These are phyloP conservation scores for Thera obeliscata DNA, from an alignment of 2,888 invertebrate species.

Conservation along the genomic window DNA sequence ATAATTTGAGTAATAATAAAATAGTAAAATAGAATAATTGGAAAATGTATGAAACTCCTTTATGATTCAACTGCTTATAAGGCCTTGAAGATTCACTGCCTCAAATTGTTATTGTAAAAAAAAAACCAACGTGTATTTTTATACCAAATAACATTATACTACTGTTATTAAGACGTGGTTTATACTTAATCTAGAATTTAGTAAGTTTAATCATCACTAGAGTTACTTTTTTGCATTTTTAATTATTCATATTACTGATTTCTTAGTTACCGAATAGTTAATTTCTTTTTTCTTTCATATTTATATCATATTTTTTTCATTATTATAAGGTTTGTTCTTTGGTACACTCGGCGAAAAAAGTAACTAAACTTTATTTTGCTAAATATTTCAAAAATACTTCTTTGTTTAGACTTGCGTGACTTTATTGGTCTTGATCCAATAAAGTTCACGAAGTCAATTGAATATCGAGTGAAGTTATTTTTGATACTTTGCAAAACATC, in stretches of 20 bases:
- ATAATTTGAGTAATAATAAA: too few relatives aligned
- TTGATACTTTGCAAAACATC: neutral
- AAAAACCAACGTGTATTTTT: conserved; percentile 64
- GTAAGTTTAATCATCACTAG: conserved; percentile 37
- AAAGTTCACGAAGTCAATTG: neutral
- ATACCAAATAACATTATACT: conserved; percentile 59
- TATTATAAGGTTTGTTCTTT: neutral
- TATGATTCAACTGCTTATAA: neutral
- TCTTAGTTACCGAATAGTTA: conserved; percentile 42
- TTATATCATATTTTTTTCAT: neutral
- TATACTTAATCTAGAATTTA: conserved; percentile 36
- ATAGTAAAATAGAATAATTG: too few relatives aligned
- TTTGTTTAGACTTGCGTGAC: too few relatives aligned
- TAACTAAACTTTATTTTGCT: too few relatives aligned
- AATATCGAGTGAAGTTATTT: neutral
- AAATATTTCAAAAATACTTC: too few relatives aligned
- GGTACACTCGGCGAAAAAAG: neutral
- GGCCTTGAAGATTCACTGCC: neutral
- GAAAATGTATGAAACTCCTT: neutral
- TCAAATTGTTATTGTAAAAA: conserved; percentile 47
- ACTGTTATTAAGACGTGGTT: conserved; percentile 43
- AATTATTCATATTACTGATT: conserved; percentile 40
- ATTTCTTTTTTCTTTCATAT: conserved; percentile 15
- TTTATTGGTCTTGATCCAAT: too few relatives aligned
- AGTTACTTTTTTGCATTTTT: conserved; percentile 47